Evolutionary conservation across 1,140 invertebrate genomes (phyloP).

Genomic region (Oscheius sp.): DNA sequence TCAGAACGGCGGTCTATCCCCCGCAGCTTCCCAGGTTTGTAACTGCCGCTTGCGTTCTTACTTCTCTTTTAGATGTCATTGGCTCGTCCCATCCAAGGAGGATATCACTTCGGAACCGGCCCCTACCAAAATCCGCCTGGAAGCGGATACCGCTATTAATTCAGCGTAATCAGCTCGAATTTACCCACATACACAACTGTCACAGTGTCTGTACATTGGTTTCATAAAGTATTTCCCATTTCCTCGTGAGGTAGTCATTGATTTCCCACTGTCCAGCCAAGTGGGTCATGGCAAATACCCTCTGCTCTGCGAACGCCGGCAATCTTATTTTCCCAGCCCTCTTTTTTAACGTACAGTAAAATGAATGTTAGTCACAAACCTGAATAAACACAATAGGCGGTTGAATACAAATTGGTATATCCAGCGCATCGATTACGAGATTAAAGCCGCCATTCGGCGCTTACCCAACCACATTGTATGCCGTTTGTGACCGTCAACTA

Average conservation of each 20-base stretch:
- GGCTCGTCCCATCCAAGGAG: constrained; percentile 21
- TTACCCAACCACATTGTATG: too few species aligned
- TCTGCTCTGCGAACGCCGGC: too few species aligned
- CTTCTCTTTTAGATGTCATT: constrained; percentile 19
- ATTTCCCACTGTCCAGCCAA: constrained; percentile 15
- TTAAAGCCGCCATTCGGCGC: too few species aligned
- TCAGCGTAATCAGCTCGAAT: constrained; percentile 5
- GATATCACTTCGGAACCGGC: constrained; percentile 24
- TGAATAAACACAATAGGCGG: too few species aligned
- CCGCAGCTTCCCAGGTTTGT: constrained; percentile 5
- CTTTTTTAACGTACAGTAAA: too few species aligned
- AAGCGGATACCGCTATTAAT: constrained; percentile 2
- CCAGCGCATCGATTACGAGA: too few species aligned
- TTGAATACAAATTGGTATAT: too few species aligned
- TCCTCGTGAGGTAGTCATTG: constrained; percentile 1
- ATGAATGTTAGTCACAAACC: too few species aligned
- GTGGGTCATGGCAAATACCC: too few species aligned
- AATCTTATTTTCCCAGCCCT: too few species aligned
- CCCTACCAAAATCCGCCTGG: constrained; percentile 19
- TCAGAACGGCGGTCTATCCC: constrained; percentile 11
- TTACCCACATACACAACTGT: constrained; percentile 15
- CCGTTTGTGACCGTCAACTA: too few species aligned
- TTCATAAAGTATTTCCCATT: neutral
- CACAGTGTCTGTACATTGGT: neutral
- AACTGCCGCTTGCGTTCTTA: neutral